Evolutionary conservation across 2,797 vertebrate genomes (phyloP).

Genomic region (Rachycentron canadum): DNA sequence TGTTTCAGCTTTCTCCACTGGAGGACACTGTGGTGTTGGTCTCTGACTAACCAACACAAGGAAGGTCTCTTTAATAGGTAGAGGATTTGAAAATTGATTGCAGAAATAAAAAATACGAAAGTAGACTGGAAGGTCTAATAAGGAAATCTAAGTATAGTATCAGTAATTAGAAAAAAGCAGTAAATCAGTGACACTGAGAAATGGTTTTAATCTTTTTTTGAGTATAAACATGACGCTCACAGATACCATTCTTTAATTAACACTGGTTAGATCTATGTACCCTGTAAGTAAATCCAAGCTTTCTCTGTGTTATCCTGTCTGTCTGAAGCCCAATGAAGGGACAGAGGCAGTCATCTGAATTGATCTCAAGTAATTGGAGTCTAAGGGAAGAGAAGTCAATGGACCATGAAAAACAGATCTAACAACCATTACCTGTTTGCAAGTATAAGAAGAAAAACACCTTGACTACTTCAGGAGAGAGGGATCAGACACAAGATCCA

Average conservation of each 20-base stretch:
- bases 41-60: conserved; percentile 20
- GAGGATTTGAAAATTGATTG: conserved; percentile 37
- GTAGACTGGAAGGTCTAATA: conserved; percentile 1
- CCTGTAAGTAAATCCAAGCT: conserved; percentile 41
- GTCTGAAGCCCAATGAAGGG: conserved; percentile 55
- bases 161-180: conserved; percentile 30
- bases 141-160: conserved; percentile 34
- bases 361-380: conserved; percentile 83
- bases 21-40: conserved; percentile 75
- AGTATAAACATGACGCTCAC: conserved; percentile 4
- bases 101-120: conserved; percentile 44
- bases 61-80: conserved; percentile 6
- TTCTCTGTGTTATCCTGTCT: conserved; percentile 47
- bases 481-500: conserved; percentile 36
- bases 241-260: too few species aligned
- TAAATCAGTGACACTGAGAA: conserved; percentile 29
- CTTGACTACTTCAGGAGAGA: conserved; percentile 37
- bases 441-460: conserved; percentile 77
- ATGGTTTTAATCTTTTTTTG: conserved; percentile 42
- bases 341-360: conserved; percentile 81
- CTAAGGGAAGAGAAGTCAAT: conserved; percentile 74
- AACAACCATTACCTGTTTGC: conserved; percentile 60
- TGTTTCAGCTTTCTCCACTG: conserved; percentile 70
- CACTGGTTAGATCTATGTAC: conserved; percentile 17
- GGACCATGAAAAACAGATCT: conserved; percentile 72